Base-by-base conservation (phyloP, 2,797 vertebrate genomes). In the Takifugu ocellatus region DNA sequence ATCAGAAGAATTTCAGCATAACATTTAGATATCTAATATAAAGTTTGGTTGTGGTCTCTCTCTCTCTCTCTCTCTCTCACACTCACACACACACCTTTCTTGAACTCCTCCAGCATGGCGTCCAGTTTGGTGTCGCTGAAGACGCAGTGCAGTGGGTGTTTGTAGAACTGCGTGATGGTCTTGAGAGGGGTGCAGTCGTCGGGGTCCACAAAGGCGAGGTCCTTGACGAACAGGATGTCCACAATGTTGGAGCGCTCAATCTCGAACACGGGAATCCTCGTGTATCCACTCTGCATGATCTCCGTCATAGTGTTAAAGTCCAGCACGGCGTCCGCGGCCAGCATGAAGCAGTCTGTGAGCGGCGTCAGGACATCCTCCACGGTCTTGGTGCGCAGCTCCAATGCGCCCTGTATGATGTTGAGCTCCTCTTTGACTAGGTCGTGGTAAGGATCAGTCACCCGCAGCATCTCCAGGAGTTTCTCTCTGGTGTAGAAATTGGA, bases 111-210 rank as follows among this genome's bases (percentile, higher is more conserved):
- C 48, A 99, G 88, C 87, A 98, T 94, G 0, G 94, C 92, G 75
- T 98, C 97, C 70, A 99, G 91, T 10, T 95, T 94, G 0, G 94
- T 96, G 82, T 99, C 96, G 3, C 94, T 95, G 90, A 99, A 99
- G 71, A 99, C 96, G 56, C 92, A 97, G 89, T 98, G 96, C 72
- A 99, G 89, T 2, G 95, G 95, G 64, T 94, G 93, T 56, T 90
- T 94, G 90, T 98, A 98, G 89, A 98, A 99, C 83, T 94, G 94
- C 7, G 97, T 98, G 87, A 99, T 92, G 2, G 96, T 99, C 87
- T 96, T 95, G 54, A 99, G 87, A 0, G 93, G 88, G n/a, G 95
- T 98, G 91, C 94, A 96, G 90, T 99, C 96, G 44, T 97, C 96
- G 0, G 96, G 95, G 77, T 98, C 96, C 55, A 98, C 96, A 50